A percentile compares a stretch with the other conserved stretches of the same genome.
phyloP scores from a whole-genome alignment of 1,140 invertebrate genomes.

The Leptinotarsa lineolata region DNA sequence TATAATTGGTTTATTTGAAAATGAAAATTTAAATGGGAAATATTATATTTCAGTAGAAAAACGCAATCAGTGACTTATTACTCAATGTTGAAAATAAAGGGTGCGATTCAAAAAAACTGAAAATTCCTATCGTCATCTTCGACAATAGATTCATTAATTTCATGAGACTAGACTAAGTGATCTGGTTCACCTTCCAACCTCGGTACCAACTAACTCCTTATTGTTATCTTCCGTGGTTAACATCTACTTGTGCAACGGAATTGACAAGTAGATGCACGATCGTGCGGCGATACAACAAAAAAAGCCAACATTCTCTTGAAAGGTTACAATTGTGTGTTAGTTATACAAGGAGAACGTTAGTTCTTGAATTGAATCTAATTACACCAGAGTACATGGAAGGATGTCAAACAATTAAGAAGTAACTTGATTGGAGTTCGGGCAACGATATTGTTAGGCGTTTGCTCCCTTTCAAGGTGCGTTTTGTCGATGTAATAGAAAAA shows the following conservation, averaged over 20 bases:
- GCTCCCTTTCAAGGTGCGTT: no score
- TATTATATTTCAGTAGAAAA: no score
- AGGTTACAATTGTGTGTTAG: conserved; percentile 30
- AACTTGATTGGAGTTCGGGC: neutral
- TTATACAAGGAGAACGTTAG: conserved; percentile 8
- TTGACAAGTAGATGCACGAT: conserved; percentile 38
- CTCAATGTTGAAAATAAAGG: no score
- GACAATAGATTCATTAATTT: no score
- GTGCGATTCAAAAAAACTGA: no score
- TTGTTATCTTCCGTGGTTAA: conserved; percentile 27
- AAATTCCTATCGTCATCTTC: no score
- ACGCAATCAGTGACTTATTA: no score
- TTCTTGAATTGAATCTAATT: conserved; percentile 18
- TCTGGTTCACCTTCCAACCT: neutral
- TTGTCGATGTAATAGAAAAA: no score
- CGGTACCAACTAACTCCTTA: conserved; percentile 14
- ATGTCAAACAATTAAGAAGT: conserved; percentile 2
- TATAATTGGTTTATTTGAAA: no score
- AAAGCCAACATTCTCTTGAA: conserved; percentile 35
- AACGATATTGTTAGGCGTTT: neutral
- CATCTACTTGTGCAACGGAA: conserved; percentile 37
- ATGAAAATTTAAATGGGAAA: no score
- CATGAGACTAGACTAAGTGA: no score
- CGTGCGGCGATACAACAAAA: conserved; percentile 36
- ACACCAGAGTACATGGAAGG: neutral